Evolutionary conservation across 1,140 invertebrate species (phyloP), one percentile per base, ranked within the genome.

Genomic region (Lasioglossum baleicum): DNA sequence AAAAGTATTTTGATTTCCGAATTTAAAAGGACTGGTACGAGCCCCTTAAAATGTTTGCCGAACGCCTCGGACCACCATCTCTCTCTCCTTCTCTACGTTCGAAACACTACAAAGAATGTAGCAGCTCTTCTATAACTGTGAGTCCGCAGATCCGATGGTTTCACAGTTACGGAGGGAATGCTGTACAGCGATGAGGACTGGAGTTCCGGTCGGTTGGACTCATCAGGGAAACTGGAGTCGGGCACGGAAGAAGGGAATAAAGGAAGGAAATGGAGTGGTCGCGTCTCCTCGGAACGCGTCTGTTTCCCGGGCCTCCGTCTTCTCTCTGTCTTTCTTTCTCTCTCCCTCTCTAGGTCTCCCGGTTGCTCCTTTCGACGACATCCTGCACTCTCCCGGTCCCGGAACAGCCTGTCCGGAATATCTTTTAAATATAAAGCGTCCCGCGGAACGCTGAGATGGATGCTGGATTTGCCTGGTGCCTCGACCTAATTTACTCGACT

Each of bases 351-450:
- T 13, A 11, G 8, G 0, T 11, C 44, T 7, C 51, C 15, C 15
- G 3, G 48, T 15, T 65, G 61, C 44, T 76, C 66, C 58, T 65
- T 44, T 65, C 60, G 17, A 15, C 42, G 64, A 51, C 65, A 48
- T 80, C 61, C 70, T 80, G 69, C 40, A 15, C 53, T 15, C 64
- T 31, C 65, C 73, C 42, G 65, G 73, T 35, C 31, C 64, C 63
- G 22, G 51, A 40, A 76, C 40, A 65, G 68, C 61, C 65, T 68
- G 69, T 22, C 69, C 58, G 20, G 70, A 78, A 83, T 84, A 84
- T 83, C 69, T 83, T 84, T 84, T 84, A 83, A 84, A 84, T 83
- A 83, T 83, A 82, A 83, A 84, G 71, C 65, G 51, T 51, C 1
- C 58, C 61, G 20, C 44, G 68, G 8, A 22, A 63, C 22, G 40